phyloP scores from a whole-genome alignment of 2,113 vertebrate species.

The Megalops atlanticus region DNA sequence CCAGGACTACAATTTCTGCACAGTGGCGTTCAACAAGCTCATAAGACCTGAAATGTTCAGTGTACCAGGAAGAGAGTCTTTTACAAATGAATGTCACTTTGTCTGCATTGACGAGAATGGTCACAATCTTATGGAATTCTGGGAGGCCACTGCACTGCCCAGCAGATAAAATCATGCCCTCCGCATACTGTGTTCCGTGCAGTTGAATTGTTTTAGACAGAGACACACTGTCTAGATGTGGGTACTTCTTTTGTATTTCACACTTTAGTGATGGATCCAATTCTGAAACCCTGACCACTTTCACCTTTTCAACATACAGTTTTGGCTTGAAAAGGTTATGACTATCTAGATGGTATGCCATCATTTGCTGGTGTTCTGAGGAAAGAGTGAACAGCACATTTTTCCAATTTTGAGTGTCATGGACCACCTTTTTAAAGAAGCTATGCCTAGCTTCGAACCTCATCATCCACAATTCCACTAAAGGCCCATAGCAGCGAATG shows the following conservation, averaged over 20 bases:
- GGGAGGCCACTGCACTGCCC: no score
- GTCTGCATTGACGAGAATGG: conserved; percentile 2
- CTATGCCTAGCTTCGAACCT: conserved; percentile 31
- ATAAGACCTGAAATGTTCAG: conserved; percentile 24
- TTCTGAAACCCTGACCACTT: conserved; percentile 14
- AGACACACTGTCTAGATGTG: conserved; percentile 7
- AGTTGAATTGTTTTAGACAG: conserved; percentile 12
- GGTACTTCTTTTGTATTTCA: conserved; percentile 1
- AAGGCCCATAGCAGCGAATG: conserved; percentile 24
- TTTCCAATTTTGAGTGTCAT: conserved; percentile 5
- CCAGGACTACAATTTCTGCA: conserved; percentile 4
- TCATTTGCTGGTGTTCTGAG: conserved; percentile 20
- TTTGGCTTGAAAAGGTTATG: no score
- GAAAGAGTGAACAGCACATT: conserved; percentile 21
- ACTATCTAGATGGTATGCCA: conserved; percentile 25
- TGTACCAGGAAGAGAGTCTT: conserved; percentile 26
- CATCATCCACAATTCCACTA: conserved; percentile 27
- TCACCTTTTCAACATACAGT: conserved; percentile 8
- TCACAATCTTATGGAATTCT: conserved; percentile 24
- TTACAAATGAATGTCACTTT: conserved; percentile 22
- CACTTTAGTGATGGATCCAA: neutral
- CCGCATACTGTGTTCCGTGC: conserved; percentile 22
- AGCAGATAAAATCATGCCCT: conserved; percentile 13
- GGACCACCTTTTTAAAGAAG: conserved; percentile 25
- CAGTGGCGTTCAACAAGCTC: conserved; percentile 10